A percentile compares a stretch with the other conserved stretches of the same genome.
phyloP scores from a whole-genome alignment of 2,797 vertebrate species.

The Eleutherodactylus coqui region DNA sequence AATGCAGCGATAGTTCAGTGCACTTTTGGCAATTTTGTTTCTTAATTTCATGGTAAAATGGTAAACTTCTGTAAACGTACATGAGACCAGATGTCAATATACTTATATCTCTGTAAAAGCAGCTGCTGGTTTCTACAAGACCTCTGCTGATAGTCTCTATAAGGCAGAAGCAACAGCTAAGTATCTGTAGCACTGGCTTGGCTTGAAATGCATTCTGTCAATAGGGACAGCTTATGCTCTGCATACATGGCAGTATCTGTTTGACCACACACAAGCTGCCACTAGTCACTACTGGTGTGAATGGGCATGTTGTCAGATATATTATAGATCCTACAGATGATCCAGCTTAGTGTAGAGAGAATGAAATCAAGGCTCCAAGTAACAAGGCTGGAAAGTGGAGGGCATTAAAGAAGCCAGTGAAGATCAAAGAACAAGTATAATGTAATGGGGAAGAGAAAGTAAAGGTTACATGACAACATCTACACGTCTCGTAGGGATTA shows the following conservation, averaged over 20 bases:
- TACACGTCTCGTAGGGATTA: neutral
- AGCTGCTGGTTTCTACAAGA: too few relatives aligned
- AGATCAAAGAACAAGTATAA: neutral
- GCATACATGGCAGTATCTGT: neutral
- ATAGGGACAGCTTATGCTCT: neutral
- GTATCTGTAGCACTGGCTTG: too few relatives aligned
- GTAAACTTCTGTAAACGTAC: neutral
- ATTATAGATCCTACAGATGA: conserved; percentile 33
- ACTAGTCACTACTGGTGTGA: neutral
- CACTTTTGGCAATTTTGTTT: too few relatives aligned
- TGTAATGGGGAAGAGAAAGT: neutral
- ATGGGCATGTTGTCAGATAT: neutral
- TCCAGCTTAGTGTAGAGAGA: neutral
- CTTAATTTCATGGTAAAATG: neutral
- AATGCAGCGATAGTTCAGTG: too few relatives aligned
- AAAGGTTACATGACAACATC: neutral
- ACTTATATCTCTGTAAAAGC: too few relatives aligned
- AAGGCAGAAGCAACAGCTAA: neutral
- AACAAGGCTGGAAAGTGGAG: neutral
- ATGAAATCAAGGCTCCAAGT: neutral
- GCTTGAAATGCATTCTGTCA: too few relatives aligned
- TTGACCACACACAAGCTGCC: neutral
- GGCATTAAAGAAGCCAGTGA: neutral
- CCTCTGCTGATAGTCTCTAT: neutral
- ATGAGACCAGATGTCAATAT: too few relatives aligned